Evolutionary conservation across 2,113 vertebrate species (phyloP), one percentile per base, ranked within the genome.

Genomic region (Dasyornis broadbenti): DNA sequence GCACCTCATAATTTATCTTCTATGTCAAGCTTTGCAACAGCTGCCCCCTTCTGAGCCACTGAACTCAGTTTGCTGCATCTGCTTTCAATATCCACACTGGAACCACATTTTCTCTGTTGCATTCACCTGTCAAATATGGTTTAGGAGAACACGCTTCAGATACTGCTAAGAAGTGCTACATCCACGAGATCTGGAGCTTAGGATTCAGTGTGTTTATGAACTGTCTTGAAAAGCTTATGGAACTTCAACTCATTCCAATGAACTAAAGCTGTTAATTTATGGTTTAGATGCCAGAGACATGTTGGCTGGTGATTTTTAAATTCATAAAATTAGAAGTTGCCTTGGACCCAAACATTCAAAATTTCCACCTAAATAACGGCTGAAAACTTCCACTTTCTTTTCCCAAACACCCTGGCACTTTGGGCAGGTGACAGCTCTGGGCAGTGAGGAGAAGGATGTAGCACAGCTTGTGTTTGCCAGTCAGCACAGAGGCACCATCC

Each of bases 81-180:
- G 86, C 86, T 89, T 93, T 90, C 94, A 88, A 81, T 94, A 90
- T 23, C 45, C 72, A 64, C 56, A 11, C 80, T 86, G 73, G 37
- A 92, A 92, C 60, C 61, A 56, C 50, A 90, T 95, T 92, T 88
- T 92, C 85, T 86, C 60, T 73, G 3, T 37, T 82, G 92, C 76
- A 60, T 92, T 90, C 93, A 86, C 90, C 80, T 96, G 96, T 94
- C 96, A 95, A 68, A 68, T 47, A 42, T 22, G 53, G 88, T 95
- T 96, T 94, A 49, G 78, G 82, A 79, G 71, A 96, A 90, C 92
- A 88, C 0, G 8, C 92, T 90, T 96, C 93, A 95, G 76, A 68
- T 66, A 49, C 75, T 18, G 89, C 86, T 73, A 54, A 86, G 90
- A 88, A 89, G 86, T 70, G 71, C 82, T 53, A 30, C 59, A 86